Percentiles rank a stretch among this genome's conserved stretches.
Evolutionary conservation across 1,140 invertebrate species (phyloP).

Genomic region (Ceratosolen fusciceps): DNA sequence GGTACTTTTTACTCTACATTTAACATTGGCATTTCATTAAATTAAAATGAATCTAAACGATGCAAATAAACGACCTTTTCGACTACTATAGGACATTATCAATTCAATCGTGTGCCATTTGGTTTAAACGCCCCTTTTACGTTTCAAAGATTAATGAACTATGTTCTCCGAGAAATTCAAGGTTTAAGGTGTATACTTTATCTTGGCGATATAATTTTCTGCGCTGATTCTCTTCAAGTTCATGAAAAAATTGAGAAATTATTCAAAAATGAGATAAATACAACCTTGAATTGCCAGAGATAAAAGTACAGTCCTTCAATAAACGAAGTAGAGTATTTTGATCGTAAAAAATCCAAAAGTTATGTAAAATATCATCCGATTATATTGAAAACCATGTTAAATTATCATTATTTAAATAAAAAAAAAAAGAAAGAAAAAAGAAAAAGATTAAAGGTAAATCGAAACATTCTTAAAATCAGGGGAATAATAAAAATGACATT

Average conservation of each 20-base stretch:
- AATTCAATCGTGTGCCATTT: conserved; percentile 20
- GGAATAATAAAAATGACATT: too few species aligned
- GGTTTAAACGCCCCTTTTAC: conserved; percentile 21
- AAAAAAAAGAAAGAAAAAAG: too few species aligned
- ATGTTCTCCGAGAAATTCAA: conserved; percentile 7
- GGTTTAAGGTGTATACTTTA: conserved; percentile 9
- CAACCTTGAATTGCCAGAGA: background rate
- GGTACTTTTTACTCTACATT: background rate
- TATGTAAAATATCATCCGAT: background rate
- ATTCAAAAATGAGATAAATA: conserved; percentile 5
- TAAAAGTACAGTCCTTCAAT: conserved; percentile 1
- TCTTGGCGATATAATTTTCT: conserved; percentile 6
- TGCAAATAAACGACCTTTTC: conserved; percentile 10
- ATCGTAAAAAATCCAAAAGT: background rate
- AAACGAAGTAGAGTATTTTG: background rate
- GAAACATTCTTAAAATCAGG: background rate
- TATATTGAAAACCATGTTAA: background rate
- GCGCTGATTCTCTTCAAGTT: background rate
- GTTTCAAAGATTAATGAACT: conserved; percentile 21
- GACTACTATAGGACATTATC: conserved; percentile 16
- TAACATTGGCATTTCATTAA: conserved; percentile 16
- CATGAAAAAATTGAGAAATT: conserved; percentile 12
- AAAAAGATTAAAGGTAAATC: background rate
- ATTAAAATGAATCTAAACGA: conserved; percentile 19
- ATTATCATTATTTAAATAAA: conserved; percentile 2